Base-by-base conservation (phyloP, 2,113 vertebrate species). In the Cryptotis parvus region DNA sequence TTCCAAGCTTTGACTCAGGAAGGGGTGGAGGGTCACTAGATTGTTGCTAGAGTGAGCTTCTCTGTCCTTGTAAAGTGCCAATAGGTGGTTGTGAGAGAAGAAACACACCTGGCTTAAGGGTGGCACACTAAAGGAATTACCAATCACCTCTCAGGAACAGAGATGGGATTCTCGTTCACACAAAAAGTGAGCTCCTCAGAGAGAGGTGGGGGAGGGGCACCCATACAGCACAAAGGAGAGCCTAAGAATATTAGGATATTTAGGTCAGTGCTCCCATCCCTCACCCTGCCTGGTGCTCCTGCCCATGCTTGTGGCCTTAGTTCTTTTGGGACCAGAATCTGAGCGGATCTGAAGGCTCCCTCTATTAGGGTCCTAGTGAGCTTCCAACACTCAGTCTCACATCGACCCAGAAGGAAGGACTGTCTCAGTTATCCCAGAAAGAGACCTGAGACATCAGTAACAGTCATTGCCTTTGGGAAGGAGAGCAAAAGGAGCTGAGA, bases 161-260 rank as follows among this genome's bases (percentile, higher is more conserved):
- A 61, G 78, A 41, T 37, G 31, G n/a, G 79, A 41, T 14, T 1
- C 1, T 3, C 1, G 16, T 4, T 43, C 74, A 20, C 45, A 80
- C 45, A 6, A 37, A 43, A n/a, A 58, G 22, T n/a, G 18, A 1
- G 15, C 33, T 68, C 37, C 78, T 65, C 45, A 14, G 4, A 35
- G 27, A 52, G 84, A 61, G 14, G 0, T 1, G 6, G 16, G 16
- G 33, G 45, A 35, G 33, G n/a, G 49, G 41, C 4, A 41, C 20
- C 27, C 27, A 26, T 55, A 10, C 0, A 10, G 35, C 6, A 0
- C 24, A 49, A 74, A 1, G 4, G 5, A 6, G 22, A 1, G 0
- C 18, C 37, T n/a, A 7, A 0, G 4, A 4, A 18, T 35, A 79
- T 29, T 35, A 31, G 73, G 22, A 29, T 49, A 31, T 31, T 65